Evolutionary conservation across 2,113 vertebrate genomes (phyloP), one percentile per base, ranked within the genome.

Genomic region (Ranitomeya imitator): DNA sequence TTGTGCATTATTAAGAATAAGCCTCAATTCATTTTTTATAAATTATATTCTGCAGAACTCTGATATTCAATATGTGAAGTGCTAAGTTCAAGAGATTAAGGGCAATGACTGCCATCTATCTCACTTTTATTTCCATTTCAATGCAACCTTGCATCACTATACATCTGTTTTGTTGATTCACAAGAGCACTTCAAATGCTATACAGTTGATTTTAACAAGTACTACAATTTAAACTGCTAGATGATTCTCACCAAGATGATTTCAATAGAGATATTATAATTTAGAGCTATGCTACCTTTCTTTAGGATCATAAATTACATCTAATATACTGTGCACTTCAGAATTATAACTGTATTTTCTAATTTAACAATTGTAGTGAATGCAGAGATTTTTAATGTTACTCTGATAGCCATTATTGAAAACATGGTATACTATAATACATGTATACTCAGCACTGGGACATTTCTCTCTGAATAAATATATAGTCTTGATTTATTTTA

Each of bases 101-200:
- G 94, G 93, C 93, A 93, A 92, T 95, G 94, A 94, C 91, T 92
- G 93, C 92, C 92, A 94, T 93, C 92, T 91, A 92, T 92, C 93
- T 97, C 96, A 95, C 91, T 94, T 94, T 93, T 94, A 92, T 94
- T 96, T 96, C 96, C 94, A 94, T 97, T 96, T 95, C 93, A 94
- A 94, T 94, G 96, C 95, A 93, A 94, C 93, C 96, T 96, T 96
- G 89, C 94, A 95, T 96, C 92, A 93, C 96, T 96, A 97, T 97
- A 95, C 96, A 95, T 96, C 95, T 97, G 96, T 97, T 98, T 98
- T 97, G 96, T 98, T 99, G 97, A 99, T 99, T 99, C 97, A 98
- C 96, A 98, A 97, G 96, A 96, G 97, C 96, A 95, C 96, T 96
- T 95, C 96, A 98, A 94, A 97, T 94, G 95, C 96, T 95, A 96